Percentiles rank a stretch among this genome's conserved stretches.
Conservation (phyloP, 2,113 vertebrate species). For the Hoplias malabaricus region DNA sequence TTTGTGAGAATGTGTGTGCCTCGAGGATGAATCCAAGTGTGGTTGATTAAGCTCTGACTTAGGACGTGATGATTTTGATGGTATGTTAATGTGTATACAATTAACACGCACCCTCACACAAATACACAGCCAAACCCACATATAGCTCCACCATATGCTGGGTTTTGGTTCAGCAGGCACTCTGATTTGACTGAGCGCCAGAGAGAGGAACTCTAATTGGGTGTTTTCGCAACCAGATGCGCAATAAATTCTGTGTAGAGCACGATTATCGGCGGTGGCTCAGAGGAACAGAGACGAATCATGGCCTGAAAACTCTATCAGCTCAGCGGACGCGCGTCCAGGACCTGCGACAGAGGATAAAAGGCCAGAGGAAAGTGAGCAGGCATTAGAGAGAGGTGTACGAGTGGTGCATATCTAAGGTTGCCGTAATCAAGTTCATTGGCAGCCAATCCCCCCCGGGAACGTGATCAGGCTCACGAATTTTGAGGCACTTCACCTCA, state of each 20-base stretch:
- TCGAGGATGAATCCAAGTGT: conserved; percentile 1
- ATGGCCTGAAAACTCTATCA: conserved; percentile 34
- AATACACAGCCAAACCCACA: conserved; percentile 8
- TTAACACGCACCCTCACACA: conserved; percentile 18
- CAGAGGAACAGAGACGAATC: conserved; percentile 25
- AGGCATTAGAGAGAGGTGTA: conserved; percentile 3
- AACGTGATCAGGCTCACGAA: not conserved
- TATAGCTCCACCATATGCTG: conserved; percentile 51
- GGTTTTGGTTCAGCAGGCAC: conserved; percentile 46
- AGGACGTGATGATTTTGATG: conserved; percentile 30
- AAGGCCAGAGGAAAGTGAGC: not conserved
- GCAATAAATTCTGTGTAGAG: conserved; percentile 56
- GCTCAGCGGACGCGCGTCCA: not conserved
- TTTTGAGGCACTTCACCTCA: conserved; percentile 22
- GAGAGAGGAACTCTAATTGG: conserved; percentile 50
- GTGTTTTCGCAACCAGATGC: conserved; percentile 51
- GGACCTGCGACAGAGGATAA: conserved; percentile 8
- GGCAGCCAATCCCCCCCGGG: not conserved
- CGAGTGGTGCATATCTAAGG: conserved; percentile 20
- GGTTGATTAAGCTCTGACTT: conserved; percentile 44
- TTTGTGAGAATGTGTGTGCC: not conserved
- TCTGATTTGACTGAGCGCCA: conserved; percentile 52
- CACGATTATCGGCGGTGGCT: conserved; percentile 48
- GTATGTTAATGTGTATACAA: conserved; percentile 23
- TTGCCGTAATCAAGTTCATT: conserved; percentile 8